These are phyloP conservation scores for Pollenia amentaria DNA, from an alignment of 2,888 invertebrate genomes.

Conservation along the genomic window DNA sequence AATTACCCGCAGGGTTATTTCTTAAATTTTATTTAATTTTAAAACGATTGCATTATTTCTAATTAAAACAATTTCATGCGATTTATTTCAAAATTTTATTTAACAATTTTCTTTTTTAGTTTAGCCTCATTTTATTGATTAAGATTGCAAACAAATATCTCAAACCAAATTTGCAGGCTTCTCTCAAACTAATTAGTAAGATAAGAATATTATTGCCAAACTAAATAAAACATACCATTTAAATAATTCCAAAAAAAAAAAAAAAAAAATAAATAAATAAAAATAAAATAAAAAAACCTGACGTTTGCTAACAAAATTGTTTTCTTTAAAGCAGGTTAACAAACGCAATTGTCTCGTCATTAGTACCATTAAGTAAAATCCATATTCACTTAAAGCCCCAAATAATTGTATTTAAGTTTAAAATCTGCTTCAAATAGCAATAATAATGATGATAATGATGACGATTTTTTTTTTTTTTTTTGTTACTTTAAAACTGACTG, in stretches of 20 bases:
- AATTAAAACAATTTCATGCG: too few relatives aligned
- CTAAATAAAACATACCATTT: conserved; percentile 20
- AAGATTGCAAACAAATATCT: conserved; percentile 19
- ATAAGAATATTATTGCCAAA: conserved; percentile 60
- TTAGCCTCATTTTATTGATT: neutral
- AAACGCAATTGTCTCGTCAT: conserved; percentile 65
- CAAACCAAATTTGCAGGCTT: neutral
- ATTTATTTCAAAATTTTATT: too few relatives aligned
- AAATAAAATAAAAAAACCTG: conserved; percentile 33
- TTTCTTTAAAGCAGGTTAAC: conserved; percentile 62
- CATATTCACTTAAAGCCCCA: conserved; percentile 17
- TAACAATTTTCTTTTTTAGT: neutral
- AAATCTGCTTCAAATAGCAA: neutral
- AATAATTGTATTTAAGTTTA: neutral
- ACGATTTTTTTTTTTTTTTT: conserved; percentile 3
- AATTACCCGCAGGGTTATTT: too few relatives aligned
- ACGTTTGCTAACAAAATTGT: conserved; percentile 6
- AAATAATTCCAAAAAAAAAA: conserved; percentile 7
- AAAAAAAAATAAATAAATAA: neutral
- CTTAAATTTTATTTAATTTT: too few relatives aligned
- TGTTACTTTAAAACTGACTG: conserved; percentile 39
- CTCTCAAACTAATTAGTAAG: conserved; percentile 33
- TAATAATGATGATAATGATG: conserved; percentile 46
- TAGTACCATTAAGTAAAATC: conserved; percentile 11
- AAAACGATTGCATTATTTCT: too few relatives aligned